Evolutionary conservation across 2,113 vertebrate genomes (phyloP).

Genomic region (Ciconia boyciana): DNA sequence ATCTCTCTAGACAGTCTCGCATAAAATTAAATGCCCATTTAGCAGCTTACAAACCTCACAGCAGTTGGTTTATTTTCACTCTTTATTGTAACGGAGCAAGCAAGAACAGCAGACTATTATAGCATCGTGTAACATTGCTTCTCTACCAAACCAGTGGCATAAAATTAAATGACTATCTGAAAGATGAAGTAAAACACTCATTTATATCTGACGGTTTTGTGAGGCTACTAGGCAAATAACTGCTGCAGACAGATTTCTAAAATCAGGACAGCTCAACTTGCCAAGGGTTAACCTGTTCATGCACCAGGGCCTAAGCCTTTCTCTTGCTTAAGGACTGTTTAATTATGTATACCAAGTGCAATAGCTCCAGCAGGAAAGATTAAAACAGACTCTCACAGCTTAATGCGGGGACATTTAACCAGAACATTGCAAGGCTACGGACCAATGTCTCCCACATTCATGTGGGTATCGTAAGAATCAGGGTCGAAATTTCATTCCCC

Average conservation of each 20-base stretch:
- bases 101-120: not conserved
- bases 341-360: conserved; percentile 46
- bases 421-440: not conserved
- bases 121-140: not conserved
- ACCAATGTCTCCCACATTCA: not conserved
- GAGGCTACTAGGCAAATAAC: not conserved
- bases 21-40: conserved; percentile 34
- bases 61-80: conserved; percentile 14
- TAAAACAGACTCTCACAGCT: not conserved
- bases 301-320: not conserved
- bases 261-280: not conserved
- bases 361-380: conserved; percentile 29
- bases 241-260: not conserved
- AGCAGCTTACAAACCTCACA: conserved; percentile 9
- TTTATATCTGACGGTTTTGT: not conserved
- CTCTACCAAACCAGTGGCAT: not conserved
- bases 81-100: not conserved
- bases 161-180: not conserved
- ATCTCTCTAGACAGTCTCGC: not conserved
- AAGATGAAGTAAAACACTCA: not conserved
- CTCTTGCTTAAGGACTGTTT: conserved; percentile 41
- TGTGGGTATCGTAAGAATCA: not conserved
- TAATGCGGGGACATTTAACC: not conserved
- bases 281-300: not conserved
- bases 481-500: not conserved